phyloP scores from a whole-genome alignment of 2,113 vertebrate species.

The Panthera uncia region DNA sequence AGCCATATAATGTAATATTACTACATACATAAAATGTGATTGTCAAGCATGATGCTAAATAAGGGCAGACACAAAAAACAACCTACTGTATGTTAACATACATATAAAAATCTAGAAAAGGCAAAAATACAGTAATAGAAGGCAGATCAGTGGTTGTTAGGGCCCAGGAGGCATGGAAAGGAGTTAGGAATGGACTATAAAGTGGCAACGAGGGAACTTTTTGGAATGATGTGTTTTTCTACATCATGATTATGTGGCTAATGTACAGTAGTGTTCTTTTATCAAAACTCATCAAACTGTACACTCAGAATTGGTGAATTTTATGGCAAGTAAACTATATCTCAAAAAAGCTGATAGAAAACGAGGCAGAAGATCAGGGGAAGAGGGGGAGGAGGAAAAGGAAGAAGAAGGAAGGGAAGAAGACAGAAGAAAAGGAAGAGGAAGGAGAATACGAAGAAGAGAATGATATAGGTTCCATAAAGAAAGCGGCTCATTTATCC shows the following conservation, averaged over 20 bases:
- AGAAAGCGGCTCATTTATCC: not conserved
- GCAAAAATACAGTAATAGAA: not conserved
- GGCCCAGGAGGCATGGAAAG: rapidly evolving
- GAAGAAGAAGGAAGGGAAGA: not conserved
- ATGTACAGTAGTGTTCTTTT: not conserved
- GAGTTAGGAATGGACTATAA: not conserved
- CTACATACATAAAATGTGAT: not conserved
- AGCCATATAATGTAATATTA: not conserved
- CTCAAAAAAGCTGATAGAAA: slow-evolving; percentile 5
- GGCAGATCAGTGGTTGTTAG: not conserved
- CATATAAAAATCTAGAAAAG: not conserved
- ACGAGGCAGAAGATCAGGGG: not conserved
- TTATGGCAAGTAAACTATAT: slow-evolving; percentile 9
- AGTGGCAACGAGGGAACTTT: not conserved
- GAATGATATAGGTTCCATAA: not conserved
- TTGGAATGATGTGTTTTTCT: not conserved
- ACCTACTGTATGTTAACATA: not conserved
- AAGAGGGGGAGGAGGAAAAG: not conserved
- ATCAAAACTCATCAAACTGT: not conserved
- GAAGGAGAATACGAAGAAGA: not conserved
- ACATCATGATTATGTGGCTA: not conserved
- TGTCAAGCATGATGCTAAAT: slow-evolving; percentile 12
- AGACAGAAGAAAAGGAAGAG: not conserved
- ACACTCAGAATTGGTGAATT: not conserved
- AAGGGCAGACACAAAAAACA: not conserved